phyloP scores from a whole-genome alignment of 1,140 invertebrate genomes.

The Amphibalanus amphitrite region DNA sequence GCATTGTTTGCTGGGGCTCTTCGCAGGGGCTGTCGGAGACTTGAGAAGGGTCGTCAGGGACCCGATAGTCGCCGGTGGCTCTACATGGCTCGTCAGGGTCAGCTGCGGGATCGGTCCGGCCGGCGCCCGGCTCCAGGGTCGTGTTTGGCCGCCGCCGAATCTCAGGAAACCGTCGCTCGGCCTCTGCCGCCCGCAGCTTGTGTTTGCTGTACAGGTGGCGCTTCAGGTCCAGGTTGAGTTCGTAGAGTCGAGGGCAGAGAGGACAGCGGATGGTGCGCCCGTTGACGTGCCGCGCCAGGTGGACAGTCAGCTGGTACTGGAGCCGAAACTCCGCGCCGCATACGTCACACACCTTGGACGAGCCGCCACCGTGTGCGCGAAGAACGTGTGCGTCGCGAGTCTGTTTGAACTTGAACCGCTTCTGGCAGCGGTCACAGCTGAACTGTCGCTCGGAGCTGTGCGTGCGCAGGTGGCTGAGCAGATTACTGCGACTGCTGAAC shows the following conservation, averaged over 20 bases:
- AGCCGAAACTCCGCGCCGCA: too few species aligned
- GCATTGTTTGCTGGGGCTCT: neutral
- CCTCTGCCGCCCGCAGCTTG: neutral
- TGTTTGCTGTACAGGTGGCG: conserved; percentile 2
- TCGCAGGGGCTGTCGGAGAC: neutral
- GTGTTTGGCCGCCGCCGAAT: neutral
- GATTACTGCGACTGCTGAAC: too few species aligned
- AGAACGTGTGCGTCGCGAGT: too few species aligned
- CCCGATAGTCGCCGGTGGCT: neutral
- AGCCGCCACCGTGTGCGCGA: too few species aligned
- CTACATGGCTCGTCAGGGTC: too few species aligned
- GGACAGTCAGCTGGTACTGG: neutral
- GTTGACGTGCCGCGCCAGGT: neutral
- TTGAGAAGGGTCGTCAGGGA: neutral
- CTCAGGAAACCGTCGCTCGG: conserved; percentile 7
- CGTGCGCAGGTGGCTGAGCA: too few species aligned
- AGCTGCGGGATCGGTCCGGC: neutral
- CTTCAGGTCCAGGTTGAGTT: conserved; percentile 3
- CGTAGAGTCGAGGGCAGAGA: neutral
- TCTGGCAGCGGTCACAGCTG: too few species aligned
- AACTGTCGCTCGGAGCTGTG: too few species aligned
- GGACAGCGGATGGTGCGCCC: neutral
- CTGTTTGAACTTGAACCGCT: too few species aligned
- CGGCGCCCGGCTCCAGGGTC: neutral
- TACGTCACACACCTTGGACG: too few species aligned